A percentile compares a stretch with the other conserved stretches of the same genome.
phyloP scores from a whole-genome alignment of 2,888 invertebrate genomes.

The Oligia fasciuncula region DNA sequence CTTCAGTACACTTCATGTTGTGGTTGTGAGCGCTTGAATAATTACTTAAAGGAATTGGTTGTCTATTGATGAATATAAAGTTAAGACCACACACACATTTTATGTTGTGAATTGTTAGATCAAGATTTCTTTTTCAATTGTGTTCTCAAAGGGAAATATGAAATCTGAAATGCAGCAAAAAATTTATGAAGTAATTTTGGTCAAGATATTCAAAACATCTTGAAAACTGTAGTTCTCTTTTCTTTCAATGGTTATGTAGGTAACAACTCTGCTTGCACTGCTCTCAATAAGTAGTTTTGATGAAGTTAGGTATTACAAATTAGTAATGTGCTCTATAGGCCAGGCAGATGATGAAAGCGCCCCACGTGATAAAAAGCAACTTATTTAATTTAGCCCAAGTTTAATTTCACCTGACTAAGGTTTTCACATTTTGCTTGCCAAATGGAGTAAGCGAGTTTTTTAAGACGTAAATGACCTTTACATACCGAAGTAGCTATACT shows the following conservation, averaged over 20 bases:
- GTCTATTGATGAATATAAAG: slow-evolving; percentile 31
- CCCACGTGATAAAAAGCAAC: neutral
- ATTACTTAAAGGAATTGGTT: slow-evolving; percentile 46
- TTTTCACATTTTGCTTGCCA: neutral
- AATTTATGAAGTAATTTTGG: neutral
- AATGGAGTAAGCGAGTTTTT: neutral
- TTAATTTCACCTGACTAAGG: neutral
- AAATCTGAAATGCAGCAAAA: neutral
- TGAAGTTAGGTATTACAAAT: neutral
- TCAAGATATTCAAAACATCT: neutral
- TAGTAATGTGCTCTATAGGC: neutral
- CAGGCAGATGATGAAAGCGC: no score
- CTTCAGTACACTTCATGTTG: slow-evolving; percentile 35
- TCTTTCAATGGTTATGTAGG: neutral
- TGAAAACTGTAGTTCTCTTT: neutral
- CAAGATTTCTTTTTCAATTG: neutral
- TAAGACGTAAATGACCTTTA: slow-evolving; percentile 2
- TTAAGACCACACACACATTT: slow-evolving; percentile 1
- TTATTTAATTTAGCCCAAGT: neutral
- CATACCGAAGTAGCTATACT: slow-evolving; percentile 9
- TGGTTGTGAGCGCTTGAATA: slow-evolving; percentile 20
- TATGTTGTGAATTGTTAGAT: slow-evolving; percentile 7
- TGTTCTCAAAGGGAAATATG: neutral
- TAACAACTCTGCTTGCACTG: neutral
- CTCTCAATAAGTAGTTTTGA: no score